phyloP scores from a whole-genome alignment of 2,113 vertebrate species.

The Coptodon bakossiorum region DNA sequence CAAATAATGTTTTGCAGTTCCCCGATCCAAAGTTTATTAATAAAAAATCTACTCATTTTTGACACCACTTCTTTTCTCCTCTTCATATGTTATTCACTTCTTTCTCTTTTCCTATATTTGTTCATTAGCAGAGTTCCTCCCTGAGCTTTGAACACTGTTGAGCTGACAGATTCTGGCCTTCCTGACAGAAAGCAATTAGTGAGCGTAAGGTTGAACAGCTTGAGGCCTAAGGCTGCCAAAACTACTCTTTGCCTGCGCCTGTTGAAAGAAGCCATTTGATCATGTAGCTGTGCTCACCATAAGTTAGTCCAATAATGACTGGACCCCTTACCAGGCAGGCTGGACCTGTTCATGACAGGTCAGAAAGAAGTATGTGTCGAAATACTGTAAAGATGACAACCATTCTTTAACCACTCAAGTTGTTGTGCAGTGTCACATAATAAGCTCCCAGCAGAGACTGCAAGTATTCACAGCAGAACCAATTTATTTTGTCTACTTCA shows the following conservation, averaged over 20 bases:
- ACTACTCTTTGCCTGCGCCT: conserved; percentile 3
- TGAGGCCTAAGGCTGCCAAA: conserved; percentile 40
- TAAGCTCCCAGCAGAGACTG: background rate
- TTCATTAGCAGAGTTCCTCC: conserved; percentile 2
- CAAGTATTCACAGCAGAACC: background rate
- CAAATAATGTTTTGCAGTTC: background rate
- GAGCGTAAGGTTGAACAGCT: conserved; percentile 50
- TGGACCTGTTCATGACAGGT: background rate
- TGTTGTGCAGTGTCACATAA: background rate
- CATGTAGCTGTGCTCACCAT: conserved; percentile 15
- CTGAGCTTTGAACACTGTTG: conserved; percentile 35
- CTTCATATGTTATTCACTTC: background rate
- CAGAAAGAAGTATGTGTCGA: background rate
- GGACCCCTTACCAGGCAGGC: background rate
- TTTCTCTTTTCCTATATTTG: background rate
- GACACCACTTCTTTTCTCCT: background rate
- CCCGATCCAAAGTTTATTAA: background rate
- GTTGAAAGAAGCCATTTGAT: conserved; percentile 33
- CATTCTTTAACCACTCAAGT: background rate
- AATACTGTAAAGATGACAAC: background rate
- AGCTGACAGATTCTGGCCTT: conserved; percentile 38
- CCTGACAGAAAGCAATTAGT: conserved; percentile 59
- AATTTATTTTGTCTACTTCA: background rate
- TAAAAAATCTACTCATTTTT: background rate
- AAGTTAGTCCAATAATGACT: conserved; percentile 10